Percentiles rank a stretch among this genome's conserved stretches.
Evolutionary conservation across 2,888 invertebrate species (phyloP).

Genomic region (Eurytoma californica): DNA sequence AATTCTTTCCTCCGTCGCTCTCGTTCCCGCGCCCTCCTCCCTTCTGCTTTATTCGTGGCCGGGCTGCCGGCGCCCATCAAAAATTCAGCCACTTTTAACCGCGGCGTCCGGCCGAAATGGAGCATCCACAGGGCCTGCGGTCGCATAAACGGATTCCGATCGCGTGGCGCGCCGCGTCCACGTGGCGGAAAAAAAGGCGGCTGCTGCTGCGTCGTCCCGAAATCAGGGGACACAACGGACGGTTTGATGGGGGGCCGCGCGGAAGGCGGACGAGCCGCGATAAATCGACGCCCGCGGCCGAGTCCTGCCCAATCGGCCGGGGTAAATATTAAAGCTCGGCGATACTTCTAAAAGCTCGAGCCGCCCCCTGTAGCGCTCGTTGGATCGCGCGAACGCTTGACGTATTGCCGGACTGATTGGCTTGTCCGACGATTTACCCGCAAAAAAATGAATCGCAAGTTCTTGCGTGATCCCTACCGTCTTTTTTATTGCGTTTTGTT

Average conservation of each 20-base stretch:
- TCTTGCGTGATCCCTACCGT: too few species aligned
- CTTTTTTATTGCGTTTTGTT: too few species aligned
- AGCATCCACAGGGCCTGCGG: conserved; percentile 14
- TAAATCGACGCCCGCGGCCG: neutral
- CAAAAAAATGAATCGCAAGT: too few species aligned
- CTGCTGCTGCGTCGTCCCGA: neutral
- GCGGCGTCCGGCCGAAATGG: conserved; percentile 33
- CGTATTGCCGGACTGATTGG: conserved; percentile 20
- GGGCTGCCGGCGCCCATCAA: conserved; percentile 44
- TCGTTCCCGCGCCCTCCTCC: neutral
- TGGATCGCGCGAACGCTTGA: neutral
- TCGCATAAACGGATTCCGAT: conserved; percentile 44
- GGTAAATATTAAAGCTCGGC: conserved; percentile 50
- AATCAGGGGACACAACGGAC: neutral
- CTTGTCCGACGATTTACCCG: conserved; percentile 3
- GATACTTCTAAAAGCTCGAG: conserved; percentile 34
- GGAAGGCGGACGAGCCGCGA: neutral
- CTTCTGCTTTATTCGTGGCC: neutral
- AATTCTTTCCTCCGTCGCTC: conserved; percentile 10
- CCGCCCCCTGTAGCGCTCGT: neutral
- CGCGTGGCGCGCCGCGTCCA: conserved; percentile 26
- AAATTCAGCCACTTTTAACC: conserved; percentile 58
- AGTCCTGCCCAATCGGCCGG: conserved; percentile 42
- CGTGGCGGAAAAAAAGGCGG: conserved; percentile 4
- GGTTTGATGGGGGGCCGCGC: neutral